phyloP scores from a whole-genome alignment of 2,888 invertebrate species.

The Malthinus flaveolus region DNA sequence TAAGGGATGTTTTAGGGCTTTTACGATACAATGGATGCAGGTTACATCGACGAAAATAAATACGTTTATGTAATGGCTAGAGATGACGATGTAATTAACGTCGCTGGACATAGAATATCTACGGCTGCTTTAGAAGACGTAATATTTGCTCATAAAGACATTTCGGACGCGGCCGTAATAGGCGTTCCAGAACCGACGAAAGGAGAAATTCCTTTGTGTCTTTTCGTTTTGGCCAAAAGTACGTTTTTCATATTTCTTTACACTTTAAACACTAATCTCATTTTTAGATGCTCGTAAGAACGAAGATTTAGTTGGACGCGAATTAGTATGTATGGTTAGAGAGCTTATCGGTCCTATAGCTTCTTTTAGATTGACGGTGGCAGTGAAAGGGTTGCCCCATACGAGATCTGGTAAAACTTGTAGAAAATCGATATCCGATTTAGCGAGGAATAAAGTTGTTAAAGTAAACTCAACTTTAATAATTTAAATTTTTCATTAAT shows the following conservation, averaged over 20 bases:
- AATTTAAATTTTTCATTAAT: background rate
- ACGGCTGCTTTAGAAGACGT: conserved; percentile 91
- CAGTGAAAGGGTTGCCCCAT: conserved; percentile 81
- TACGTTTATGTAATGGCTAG: conserved; percentile 88
- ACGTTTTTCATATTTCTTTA: conserved; percentile 20
- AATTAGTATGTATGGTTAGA: conserved; percentile 63
- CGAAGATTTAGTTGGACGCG: conserved; percentile 59
- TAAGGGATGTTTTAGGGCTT: conserved; percentile 64
- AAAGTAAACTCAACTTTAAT: conserved; percentile 59
- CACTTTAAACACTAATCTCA: background rate
- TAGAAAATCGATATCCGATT: conserved; percentile 81
- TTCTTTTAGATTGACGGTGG: conserved; percentile 77
- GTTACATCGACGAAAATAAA: conserved; percentile 80
- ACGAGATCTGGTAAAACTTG: conserved; percentile 84
- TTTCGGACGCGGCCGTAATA: conserved; percentile 86
- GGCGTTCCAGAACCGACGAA: conserved; percentile 89
- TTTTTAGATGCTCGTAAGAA: conserved; percentile 56
- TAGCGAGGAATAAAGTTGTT: conserved; percentile 79
- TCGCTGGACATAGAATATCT: conserved; percentile 89
- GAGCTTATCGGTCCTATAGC: conserved; percentile 85
- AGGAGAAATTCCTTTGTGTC: conserved; percentile 86
- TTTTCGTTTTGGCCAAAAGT: conserved; percentile 77
- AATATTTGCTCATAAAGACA: conserved; percentile 79
- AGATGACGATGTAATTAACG: conserved; percentile 94
- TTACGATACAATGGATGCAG: conserved; percentile 96